Evolutionary conservation across 2,888 invertebrate genomes (phyloP), one percentile per base, ranked within the genome.

Genomic region (Phortica magna): DNA sequence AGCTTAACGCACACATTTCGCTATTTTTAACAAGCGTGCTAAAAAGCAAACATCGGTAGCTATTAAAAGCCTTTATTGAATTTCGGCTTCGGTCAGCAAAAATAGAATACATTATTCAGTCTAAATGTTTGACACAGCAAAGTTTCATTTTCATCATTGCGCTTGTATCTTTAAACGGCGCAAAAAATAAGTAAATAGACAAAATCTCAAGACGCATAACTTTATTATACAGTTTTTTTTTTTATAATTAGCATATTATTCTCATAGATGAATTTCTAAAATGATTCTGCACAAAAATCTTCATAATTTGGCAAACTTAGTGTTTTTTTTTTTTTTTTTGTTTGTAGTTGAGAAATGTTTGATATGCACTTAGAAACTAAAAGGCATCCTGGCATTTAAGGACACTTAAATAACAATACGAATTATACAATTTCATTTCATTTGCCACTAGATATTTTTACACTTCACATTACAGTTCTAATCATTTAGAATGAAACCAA

Each of bases 311-410:
- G 17, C n/a, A 48, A 7, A 12, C 14, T 59, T 59, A 31, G 10
- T 31, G 22, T 65, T 42, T 67, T 39, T n/a, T 41, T 41, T 41
- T 43, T 48, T 67, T 42, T 67, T 67, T 42, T 17, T 39, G 42
- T 42, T 41, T 14, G 2, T 42, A 39, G 2, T 17, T 67, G 17
- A 53, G 17, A 71, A 71, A 71, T 71, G 55, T 55, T 71, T 80
- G 10, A 9, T 12, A 67, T 74, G 80, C 55, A 76, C 87, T 88
- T 87, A 87, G 41, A 74, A 77, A 74, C 88, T 85, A 85, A 85
- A 85, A 88, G 85, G 85, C 85, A 87, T 81, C 85, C 81, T 82
- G 9, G 71, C 76, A 64, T 74, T n/a, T 77, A 61, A 77, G 78
- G 80, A 76, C 78, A 84, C 78, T 80, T 80, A 76, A 78, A 78